Evolutionary conservation across 2,888 invertebrate species (phyloP).

Genomic region (Petrolisthes cinctipes): DNA sequence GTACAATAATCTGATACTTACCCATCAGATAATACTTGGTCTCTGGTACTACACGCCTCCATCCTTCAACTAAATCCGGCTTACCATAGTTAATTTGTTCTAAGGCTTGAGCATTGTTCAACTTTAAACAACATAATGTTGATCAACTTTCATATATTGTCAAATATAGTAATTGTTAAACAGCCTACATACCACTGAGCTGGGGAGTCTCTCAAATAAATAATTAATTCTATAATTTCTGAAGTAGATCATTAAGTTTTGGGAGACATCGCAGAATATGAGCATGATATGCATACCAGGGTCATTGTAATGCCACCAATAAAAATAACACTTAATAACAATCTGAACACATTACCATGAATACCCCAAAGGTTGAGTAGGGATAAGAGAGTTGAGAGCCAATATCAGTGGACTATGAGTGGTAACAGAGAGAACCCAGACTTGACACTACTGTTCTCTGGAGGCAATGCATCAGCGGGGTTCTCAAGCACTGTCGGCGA

Average conservation of each 20-base stretch:
- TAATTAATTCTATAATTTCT: too few species aligned
- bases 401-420: too few species aligned
- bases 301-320: neutral
- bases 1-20: constrained; percentile 24
- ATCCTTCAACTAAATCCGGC: too few species aligned
- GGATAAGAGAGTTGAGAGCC: neutral
- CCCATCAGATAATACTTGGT: neutral
- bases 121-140: too few species aligned
- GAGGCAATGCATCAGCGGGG: constrained; percentile 39
- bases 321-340: constrained; percentile 6
- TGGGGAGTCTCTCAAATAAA: too few species aligned
- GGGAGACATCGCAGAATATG: neutral
- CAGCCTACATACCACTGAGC: too few species aligned
- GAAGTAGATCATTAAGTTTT: neutral
- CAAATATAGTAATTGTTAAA: too few species aligned
- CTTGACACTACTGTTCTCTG: neutral
- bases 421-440: neutral
- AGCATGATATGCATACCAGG: neutral
- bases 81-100: too few species aligned
- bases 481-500: constrained; percentile 74
- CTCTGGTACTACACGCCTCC: neutral
- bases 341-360: neutral
- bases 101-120: too few species aligned
- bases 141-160: too few species aligned
- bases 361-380: neutral